Evolutionary conservation across 2,113 vertebrate species (phyloP).

Genomic region (Montifringilla adamsi): DNA sequence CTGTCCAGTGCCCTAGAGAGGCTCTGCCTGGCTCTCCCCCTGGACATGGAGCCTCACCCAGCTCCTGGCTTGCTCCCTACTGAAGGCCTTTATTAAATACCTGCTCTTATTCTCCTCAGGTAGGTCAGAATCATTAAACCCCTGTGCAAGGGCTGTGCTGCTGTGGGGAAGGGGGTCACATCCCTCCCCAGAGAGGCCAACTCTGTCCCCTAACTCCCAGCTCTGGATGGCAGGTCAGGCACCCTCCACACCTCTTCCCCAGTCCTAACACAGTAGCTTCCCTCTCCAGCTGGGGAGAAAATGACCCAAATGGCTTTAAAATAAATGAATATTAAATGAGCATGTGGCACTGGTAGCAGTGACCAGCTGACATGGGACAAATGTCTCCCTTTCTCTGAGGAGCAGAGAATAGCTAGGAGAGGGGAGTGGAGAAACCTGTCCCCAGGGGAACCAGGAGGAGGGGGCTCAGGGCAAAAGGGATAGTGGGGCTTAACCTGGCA

Average conservation of each 20-base stretch:
- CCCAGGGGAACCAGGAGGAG: fast-evolving
- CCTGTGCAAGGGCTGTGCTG: neutral
- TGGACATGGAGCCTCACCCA: fast-evolving
- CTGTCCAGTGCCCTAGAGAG: fast-evolving
- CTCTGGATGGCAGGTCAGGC: neutral
- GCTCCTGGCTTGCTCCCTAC: neutral
- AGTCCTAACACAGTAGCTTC: neutral
- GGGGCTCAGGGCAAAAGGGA: neutral
- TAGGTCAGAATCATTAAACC: neutral
- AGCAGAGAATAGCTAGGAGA: fast-evolving
- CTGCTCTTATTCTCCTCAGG: neutral
- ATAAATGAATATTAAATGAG: neutral
- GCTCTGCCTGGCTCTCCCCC: neutral
- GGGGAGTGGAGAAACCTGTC: fast-evolving
- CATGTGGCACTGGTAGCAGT: neutral
- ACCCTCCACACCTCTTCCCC: neutral
- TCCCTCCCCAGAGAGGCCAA: neutral
- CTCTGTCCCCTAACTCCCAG: neutral
- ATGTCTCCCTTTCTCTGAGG: neutral
- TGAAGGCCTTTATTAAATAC: neutral
- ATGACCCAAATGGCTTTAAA: neutral
- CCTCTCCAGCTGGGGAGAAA: neutral
- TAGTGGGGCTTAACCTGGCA: fast-evolving
- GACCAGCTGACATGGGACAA: neutral
- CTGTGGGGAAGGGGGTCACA: neutral